Base-by-base conservation (phyloP, 1,140 invertebrate genomes). In the Danaus melanippus region DNA sequence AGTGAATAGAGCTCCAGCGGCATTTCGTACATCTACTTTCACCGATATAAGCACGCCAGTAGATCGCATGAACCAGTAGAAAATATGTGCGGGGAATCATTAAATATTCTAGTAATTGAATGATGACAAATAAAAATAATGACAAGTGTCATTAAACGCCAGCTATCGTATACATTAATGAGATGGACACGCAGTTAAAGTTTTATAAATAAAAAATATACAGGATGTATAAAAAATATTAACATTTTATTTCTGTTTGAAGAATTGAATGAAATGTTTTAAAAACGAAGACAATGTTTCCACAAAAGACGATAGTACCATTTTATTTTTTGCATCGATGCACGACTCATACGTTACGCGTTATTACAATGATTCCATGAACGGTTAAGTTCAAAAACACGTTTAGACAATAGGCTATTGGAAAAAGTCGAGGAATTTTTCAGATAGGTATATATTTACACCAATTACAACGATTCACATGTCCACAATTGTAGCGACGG, bases 11-110 rank as follows among this genome's bases (percentile, higher is more conserved):
- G 62, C 51, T 57, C 50, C 61, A 60, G 60, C 67, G 63, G 69
- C 55, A 74, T 75, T 80, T 76, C 69, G 73, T 77, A 69, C 73
- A 84, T 76, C 66, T 58, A 79, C 79, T 84, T 82, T 84, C 79
- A 76, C 80, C 70, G 44, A 68, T 77, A 69, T 62, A 70, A 74
- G 64, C 72, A 80, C 77, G 76, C 70, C 69, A 80, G 71, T 69
- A 70, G 63, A 74, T 67, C 69, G 73, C 67, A 73, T 63, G 62
- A 61, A 58, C 48, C 53, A 12, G 49, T 73, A 74, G 69, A 75
- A 73, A 76, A 59, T 71, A 59, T 53, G 57, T 58, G 60, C 50
- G 45, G 62, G 62, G 56, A 61, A 57, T 71, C 56, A 67, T 60
- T 9, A 42, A 39, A 46, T 50, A 50, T 44, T 44, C 21, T 32